phyloP scores from a whole-genome alignment of 92 coral and sea anemone genomes.

The Parazoanthus swiftii region DNA sequence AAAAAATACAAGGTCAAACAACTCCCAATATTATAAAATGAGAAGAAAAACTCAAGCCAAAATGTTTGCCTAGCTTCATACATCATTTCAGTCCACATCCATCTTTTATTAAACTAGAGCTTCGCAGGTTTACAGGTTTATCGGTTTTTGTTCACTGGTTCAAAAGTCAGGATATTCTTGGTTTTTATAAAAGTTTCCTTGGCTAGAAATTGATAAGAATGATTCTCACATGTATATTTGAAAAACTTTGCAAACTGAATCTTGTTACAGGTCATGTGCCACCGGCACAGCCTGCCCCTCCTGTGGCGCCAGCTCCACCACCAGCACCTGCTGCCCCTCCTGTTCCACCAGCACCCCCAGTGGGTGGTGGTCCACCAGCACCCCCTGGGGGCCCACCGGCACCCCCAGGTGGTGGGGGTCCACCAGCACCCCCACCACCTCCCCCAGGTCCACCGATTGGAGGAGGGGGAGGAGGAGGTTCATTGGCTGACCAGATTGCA shows the following conservation, averaged over 20 bases:
- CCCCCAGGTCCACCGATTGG: conserved; percentile 70
- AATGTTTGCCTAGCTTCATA: too few relatives aligned
- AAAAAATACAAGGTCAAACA: too few relatives aligned
- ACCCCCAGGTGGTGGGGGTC: conserved; percentile 61
- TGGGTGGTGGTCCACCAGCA: conserved; percentile 70
- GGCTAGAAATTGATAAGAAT: not conserved
- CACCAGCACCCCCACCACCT: conserved; percentile 81
- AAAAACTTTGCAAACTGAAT: too few relatives aligned
- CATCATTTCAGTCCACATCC: too few relatives aligned
- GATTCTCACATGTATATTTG: not conserved
- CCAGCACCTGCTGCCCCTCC: conserved; percentile 55
- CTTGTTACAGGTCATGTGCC: conserved; percentile 16
- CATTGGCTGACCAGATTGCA: conserved; percentile 95
- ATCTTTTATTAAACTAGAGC: too few relatives aligned
- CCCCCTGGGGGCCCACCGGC: conserved; percentile 65
- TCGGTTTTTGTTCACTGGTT: too few relatives aligned
- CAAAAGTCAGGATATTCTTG: too few relatives aligned
- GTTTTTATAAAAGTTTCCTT: too few relatives aligned
- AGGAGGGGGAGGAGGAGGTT: conserved; percentile 88
- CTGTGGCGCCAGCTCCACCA: conserved; percentile 56
- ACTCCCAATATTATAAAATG: too few relatives aligned
- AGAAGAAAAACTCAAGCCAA: too few relatives aligned
- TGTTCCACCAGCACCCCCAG: conserved; percentile 54
- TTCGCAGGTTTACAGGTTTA: too few relatives aligned
- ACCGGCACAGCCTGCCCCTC: conserved; percentile 51